A percentile compares a stretch with the other conserved stretches of the same genome.
phyloP scores from a whole-genome alignment of 2,888 invertebrate genomes.

The Oscheius sp. region DNA sequence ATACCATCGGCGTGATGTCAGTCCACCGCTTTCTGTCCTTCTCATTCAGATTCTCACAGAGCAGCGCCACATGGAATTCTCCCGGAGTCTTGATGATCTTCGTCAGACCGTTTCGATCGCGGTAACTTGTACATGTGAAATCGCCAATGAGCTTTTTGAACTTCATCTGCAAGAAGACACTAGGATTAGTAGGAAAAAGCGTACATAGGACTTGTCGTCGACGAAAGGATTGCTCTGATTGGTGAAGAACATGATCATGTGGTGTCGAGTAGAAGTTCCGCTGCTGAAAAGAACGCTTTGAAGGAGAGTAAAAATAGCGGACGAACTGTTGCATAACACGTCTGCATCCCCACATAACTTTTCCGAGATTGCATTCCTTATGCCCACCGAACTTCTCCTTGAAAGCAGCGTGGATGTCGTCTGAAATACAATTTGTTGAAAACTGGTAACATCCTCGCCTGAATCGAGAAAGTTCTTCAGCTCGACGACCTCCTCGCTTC shows the following conservation, averaged over 20 bases:
- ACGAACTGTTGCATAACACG: slow-evolving; percentile 35
- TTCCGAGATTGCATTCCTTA: slow-evolving; percentile 28
- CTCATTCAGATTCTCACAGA: slow-evolving; percentile 9
- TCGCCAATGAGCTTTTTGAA: slow-evolving; percentile 31
- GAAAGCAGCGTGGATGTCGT: slow-evolving; percentile 32
- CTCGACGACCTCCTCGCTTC: slow-evolving; percentile 45
- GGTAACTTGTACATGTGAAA: slow-evolving; percentile 25
- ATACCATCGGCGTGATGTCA: slow-evolving; percentile 20
- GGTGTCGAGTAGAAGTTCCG: slow-evolving; percentile 36
- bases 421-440: slow-evolving; percentile 14
- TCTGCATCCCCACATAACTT: slow-evolving; percentile 38
- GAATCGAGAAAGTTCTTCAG: slow-evolving; percentile 40
- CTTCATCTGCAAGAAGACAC: slow-evolving; percentile 2
- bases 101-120: slow-evolving; percentile 30
- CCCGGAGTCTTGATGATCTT: slow-evolving; percentile 34
- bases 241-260: slow-evolving; percentile 41
- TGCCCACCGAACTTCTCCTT: slow-evolving; percentile 39
- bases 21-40: slow-evolving; percentile 29
- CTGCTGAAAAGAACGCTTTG: slow-evolving; percentile 23
- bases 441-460: slow-evolving; percentile 19
- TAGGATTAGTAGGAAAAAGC: neutral
- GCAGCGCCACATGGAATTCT: slow-evolving; percentile 33
- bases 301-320: too few relatives aligned
- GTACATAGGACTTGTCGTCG: slow-evolving; percentile 19
- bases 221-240: slow-evolving; percentile 36